Base-by-base conservation (phyloP, 2,888 invertebrate species). In the Diogma glabrata region DNA sequence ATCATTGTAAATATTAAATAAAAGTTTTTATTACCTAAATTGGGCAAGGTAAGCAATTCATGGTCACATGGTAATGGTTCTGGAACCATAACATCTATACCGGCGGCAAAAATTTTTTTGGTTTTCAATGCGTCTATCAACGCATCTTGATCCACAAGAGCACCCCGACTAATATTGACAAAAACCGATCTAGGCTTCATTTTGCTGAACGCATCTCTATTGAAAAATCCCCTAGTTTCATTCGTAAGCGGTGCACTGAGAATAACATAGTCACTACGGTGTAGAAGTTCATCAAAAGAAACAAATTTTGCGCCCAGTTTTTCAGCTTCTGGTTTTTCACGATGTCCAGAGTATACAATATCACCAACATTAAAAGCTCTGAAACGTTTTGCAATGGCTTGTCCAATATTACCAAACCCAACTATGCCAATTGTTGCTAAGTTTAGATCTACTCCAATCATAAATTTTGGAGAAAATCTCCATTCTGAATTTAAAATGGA, bases 41-140 rank as follows among this genome's bases (percentile, higher is more conserved):
- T 95, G 3, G 83, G 78, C 26, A 95, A 69, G 22, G 75, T 78
- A 12, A 89, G 63, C n/a, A 95, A 71, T 50, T 84, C 84, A 66
- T 89, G 81, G 64, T 84, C 79, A 6, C 76, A 67, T 0, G 93
- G 87, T 50, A 96, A 65, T 0, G 95, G 95, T 66, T 96, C 95
- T 0, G 95, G 94, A 2, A 81, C 80, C 61, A 86, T 87, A 4
- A 95, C 95, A 66, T 96, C 95, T 3, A 96, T 72, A 0, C 93
- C 95, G 2, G 94, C 95, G 0, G 86, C 86, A 63, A 82, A 84
- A 55, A 95, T 93, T 56, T 76, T 73, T 2, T 81, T 79, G 30
- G 72, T 74, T 60, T 81, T 81, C 47, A 96, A 70, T 0, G 93
- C 93, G 48, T 78, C 75, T 50, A 86, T 78, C 22, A 96, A 69